phyloP scores from a whole-genome alignment of 2,113 vertebrate species.

The Helogale parvula region DNA sequence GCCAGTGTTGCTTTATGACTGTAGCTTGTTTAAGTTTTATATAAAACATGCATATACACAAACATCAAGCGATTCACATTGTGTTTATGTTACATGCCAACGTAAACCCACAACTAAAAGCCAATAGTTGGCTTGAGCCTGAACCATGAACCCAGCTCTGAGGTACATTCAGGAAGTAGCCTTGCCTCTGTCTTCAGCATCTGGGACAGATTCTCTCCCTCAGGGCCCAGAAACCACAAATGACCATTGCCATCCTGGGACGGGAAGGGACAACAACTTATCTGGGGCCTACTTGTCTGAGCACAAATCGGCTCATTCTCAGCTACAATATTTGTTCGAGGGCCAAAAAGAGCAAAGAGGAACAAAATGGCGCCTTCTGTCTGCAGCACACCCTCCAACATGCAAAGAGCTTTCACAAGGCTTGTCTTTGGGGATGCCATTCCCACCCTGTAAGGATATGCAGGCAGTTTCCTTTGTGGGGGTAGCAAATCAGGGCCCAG shows the following conservation, averaged over 20 bases:
- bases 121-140: not conserved
- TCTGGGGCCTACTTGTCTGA: not conserved
- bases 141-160: not conserved
- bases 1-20: not conserved
- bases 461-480: not conserved
- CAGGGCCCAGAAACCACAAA: not conserved
- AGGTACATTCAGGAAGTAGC: not conserved
- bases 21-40: constrained; percentile 18
- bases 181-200: not conserved
- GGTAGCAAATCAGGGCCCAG: not conserved
- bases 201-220: not conserved
- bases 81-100: not conserved
- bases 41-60: not conserved
- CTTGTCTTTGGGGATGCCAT: not conserved
- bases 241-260: not conserved
- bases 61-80: not conserved
- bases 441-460: accelerated
- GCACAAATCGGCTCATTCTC: not conserved
- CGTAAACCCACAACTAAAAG: not conserved
- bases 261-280: accelerated
- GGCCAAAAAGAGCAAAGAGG: not conserved
- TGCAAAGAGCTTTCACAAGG: not conserved
- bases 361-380: too few relatives aligned
- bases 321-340: not conserved
- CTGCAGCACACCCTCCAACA: accelerated